Percentiles rank a stretch among this genome's conserved stretches.
Conservation (phyloP, 1,140 invertebrate genomes). For the Orchesella cincta region DNA sequence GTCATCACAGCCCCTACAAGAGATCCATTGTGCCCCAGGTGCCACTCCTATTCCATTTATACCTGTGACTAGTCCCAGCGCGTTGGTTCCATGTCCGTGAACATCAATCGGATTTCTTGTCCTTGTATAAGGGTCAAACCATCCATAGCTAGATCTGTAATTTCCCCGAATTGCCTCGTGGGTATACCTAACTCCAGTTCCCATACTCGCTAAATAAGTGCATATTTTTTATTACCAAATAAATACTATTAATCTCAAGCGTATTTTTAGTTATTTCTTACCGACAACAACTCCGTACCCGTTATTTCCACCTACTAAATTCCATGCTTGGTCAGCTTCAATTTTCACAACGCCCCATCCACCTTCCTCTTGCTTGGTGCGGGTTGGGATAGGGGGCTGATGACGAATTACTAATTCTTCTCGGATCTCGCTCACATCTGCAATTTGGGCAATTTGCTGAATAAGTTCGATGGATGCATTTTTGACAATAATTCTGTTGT, state of each 20-base stretch:
- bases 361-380: not conserved
- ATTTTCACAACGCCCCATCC: not conserved
- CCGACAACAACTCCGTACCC: not conserved
- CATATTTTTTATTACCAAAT: not conserved
- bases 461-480: not conserved
- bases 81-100: conserved; percentile 30
- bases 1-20: conserved; percentile 39
- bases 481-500: conserved; percentile 7
- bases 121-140: conserved; percentile 20
- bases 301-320: not conserved
- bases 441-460: not conserved
- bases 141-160: conserved; percentile 8
- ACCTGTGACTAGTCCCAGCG: not conserved
- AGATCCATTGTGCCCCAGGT: conserved; percentile 37
- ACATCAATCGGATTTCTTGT: not conserved
- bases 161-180: not conserved
- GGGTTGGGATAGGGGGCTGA: not conserved
- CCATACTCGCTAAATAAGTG: not conserved
- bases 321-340: not conserved
- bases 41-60: conserved; percentile 20
- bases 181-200: conserved; percentile 8
- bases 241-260: not conserved
- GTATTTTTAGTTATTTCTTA: not conserved
- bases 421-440: not conserved
- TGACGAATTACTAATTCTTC: not conserved